Base-by-base conservation (phyloP, 2,113 vertebrate genomes). In the Gavia stellata region DNA sequence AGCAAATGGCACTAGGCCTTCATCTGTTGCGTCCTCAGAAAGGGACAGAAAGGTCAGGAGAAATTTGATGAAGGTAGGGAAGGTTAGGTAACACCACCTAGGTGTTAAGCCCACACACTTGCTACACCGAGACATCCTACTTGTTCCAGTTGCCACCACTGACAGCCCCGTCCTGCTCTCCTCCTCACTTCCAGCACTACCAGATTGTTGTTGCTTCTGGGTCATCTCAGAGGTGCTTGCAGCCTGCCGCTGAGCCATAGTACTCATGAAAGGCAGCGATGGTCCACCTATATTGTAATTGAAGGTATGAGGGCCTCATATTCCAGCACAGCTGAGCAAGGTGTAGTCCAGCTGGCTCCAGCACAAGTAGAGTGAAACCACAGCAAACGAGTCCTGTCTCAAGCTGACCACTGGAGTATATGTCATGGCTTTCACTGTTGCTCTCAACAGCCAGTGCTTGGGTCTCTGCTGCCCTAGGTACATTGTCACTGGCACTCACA, bases 331-430 rank as follows among this genome's bases (percentile, higher is more conserved):
- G 28, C 9, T 74, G 65, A 71, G 17, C 26, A 56, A 62, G 12
- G 20, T 14, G 7, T 18, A 24, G 24, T 74, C 62, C 47, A 68
- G 28, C 28, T 71, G 36, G 20, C 20, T 85, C 20, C 19, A 52
- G 65, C 34, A 56, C 40, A 47, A 28, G 49, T 6, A 55, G 31
- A 42, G 11, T 38, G 21, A 91, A 80, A 88, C 11, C 28, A 62
- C n/a, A 13, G 8, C 34, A 58, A 0, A 7, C 0, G 0, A 81
- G 28, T 16, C 55, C 61, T 75, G 45, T 18, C 28, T 68, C 21
- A 73, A 14, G 45, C 12, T 88, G 56, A 9, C 36, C 29, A 23
- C 34, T 52, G 42, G 40, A 23, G 42, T 24, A 38, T 4, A 7
- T 23, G 26, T 31, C n/a, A 47, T 17, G 24, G 20, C 11, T 50